Conservation (phyloP, 2,888 invertebrate species). For the Steinernema carpocapsae region DNA sequence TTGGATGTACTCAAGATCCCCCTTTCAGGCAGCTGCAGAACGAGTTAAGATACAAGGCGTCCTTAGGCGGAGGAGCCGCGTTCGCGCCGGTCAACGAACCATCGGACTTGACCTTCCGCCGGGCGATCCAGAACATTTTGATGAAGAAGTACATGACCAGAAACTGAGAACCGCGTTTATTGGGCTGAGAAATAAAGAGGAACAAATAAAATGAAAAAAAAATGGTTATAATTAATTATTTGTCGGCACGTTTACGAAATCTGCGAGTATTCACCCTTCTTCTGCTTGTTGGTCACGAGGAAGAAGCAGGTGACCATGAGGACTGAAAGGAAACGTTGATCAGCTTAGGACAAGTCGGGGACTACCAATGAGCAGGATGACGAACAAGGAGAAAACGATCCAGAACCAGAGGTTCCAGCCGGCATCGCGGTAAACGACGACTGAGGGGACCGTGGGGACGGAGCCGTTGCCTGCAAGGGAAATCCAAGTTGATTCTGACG, state of each 20-base stretch:
- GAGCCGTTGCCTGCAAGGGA: not conserved
- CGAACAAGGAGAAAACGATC: conserved; percentile 23
- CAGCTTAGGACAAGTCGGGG: no score
- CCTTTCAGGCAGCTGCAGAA: not conserved
- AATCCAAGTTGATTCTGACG: not conserved
- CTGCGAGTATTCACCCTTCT: conserved; percentile 30
- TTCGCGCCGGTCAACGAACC: conserved; percentile 18
- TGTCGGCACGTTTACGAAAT: not conserved
- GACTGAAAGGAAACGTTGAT: not conserved
- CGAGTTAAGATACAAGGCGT: not conserved
- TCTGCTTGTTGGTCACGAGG: conserved; percentile 22
- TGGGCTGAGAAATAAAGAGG: not conserved
- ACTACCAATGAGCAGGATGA: not conserved
- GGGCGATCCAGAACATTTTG: conserved; percentile 23
- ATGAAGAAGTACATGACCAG: conserved; percentile 9
- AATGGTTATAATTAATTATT: not conserved
- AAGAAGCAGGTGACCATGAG: conserved; percentile 26
- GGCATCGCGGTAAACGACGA: conserved; percentile 27
- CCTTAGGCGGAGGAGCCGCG: not conserved
- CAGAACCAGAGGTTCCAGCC: conserved; percentile 33
- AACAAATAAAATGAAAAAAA: conserved; percentile 7
- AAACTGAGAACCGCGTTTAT: conserved; percentile 10
- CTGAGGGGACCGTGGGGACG: conserved; percentile 19
- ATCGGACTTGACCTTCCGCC: conserved; percentile 5
- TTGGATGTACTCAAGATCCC: not conserved